Conservation (phyloP, 2,888 invertebrate genomes). For the Didymodactylos carnosus region DNA sequence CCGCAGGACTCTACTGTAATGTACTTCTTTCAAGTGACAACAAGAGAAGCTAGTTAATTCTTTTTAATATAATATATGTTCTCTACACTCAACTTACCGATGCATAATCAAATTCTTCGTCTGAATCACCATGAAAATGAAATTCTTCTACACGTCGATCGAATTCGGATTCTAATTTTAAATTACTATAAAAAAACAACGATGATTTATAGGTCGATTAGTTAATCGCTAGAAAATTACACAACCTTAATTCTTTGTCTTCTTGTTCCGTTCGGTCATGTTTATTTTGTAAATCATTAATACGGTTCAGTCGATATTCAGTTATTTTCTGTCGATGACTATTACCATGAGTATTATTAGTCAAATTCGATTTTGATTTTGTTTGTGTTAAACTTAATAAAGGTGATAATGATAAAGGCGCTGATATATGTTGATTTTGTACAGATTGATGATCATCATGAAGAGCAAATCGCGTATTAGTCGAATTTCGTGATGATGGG, state of each 20-base stretch:
- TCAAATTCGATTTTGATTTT: too few species aligned
- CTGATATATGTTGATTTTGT: too few species aligned
- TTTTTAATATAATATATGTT: not conserved
- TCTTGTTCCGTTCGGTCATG: not conserved
- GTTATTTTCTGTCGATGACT: not conserved
- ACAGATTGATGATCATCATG: too few species aligned
- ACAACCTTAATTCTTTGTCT: not conserved
- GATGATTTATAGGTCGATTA: not conserved
- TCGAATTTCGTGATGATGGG: not conserved
- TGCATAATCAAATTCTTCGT: too few species aligned
- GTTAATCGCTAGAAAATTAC: too few species aligned
- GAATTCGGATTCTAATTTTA: not conserved
- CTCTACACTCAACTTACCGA: not conserved
- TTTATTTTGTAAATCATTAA: not conserved
- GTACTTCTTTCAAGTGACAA: too few species aligned
- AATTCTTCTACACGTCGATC: not conserved
- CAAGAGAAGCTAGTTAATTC: too few species aligned
- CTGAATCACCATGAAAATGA: not conserved
- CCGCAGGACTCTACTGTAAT: too few species aligned
- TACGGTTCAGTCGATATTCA: not conserved
- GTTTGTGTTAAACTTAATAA: too few species aligned
- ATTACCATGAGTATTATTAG: too few species aligned
- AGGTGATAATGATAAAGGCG: too few species aligned
- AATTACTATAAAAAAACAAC: not conserved
- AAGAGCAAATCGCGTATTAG: too few species aligned